Conservation (phyloP, 2,888 invertebrate genomes). For the Eulithis prunata region DNA sequence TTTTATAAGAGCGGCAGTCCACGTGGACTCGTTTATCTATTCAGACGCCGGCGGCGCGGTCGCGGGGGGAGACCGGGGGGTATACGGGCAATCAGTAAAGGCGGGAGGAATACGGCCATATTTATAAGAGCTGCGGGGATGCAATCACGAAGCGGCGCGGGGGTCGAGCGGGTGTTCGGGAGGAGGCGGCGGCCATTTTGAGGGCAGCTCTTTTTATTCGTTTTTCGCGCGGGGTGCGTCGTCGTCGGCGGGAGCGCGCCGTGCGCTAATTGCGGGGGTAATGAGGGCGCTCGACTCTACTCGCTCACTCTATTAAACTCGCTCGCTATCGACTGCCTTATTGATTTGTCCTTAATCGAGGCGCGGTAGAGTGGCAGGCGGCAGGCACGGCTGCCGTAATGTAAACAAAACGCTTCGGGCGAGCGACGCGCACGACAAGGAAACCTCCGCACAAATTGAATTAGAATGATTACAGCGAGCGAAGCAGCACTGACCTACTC, state of each 20-base stretch:
- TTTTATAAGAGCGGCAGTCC: constrained; percentile 83
- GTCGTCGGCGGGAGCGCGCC: constrained; percentile 79
- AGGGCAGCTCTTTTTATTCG: constrained; percentile 88
- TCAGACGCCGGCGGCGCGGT: constrained; percentile 85
- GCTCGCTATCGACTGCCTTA: constrained; percentile 82
- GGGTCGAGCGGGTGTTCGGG: constrained; percentile 75
- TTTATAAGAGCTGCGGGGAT: constrained; percentile 85
- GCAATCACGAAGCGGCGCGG: constrained; percentile 85
- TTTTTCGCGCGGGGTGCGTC: constrained; percentile 84
- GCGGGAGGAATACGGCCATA: constrained; percentile 85
- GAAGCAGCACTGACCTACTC: constrained; percentile 45
- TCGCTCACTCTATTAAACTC: constrained; percentile 83
- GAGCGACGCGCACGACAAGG: constrained; percentile 49
- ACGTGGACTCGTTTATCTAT: constrained; percentile 86
- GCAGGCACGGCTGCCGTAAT: constrained; percentile 56
- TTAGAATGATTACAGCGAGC: constrained; percentile 70
- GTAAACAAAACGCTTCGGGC: constrained; percentile 70
- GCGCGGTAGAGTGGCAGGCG: constrained; percentile 63
- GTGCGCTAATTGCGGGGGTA: constrained; percentile 84
- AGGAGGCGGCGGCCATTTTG: constrained; percentile 88
- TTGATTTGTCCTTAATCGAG: constrained; percentile 82
- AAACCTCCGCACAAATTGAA: constrained; percentile 70
- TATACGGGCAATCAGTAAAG: constrained; percentile 86
- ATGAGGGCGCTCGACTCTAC: constrained; percentile 83
- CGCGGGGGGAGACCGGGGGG: constrained; percentile 82